These are phyloP conservation scores for Petrocephalus zakoni DNA, from an alignment of 2,113 vertebrate species.

Conservation along the genomic window DNA sequence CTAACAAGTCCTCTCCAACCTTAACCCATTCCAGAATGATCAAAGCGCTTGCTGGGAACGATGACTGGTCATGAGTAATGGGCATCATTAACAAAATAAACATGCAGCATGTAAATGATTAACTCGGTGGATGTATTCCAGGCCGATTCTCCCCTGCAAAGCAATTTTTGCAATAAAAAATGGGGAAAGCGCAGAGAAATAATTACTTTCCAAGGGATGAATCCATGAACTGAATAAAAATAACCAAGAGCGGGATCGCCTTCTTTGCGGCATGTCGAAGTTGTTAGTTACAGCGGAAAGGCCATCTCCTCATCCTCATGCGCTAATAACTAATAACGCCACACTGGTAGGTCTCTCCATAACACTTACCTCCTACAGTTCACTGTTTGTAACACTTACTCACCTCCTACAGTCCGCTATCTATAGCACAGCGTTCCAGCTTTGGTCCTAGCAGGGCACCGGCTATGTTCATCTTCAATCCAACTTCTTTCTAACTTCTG, in stretches of 20 bases:
- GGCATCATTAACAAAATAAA: conserved; percentile 4
- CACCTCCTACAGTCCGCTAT: not conserved
- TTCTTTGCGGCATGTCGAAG: not conserved
- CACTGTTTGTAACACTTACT: not conserved
- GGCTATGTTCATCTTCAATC: not conserved
- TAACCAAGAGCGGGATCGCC: not conserved
- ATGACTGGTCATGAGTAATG: not conserved
- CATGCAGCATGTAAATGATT: not conserved
- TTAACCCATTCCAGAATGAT: not conserved
- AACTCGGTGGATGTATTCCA: not conserved
- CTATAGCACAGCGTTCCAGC: not conserved
- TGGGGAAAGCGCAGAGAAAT: not conserved
- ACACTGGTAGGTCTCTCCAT: not conserved
- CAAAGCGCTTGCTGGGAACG: not conserved
- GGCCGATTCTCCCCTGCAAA: not conserved
- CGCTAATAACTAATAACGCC: not conserved
- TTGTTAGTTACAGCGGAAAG: not conserved
- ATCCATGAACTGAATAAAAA: not conserved
- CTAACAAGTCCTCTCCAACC: not conserved
- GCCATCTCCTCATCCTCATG: not conserved
- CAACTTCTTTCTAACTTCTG: not conserved
- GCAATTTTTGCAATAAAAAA: not conserved
- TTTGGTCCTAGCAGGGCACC: not conserved
- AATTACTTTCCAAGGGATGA: not conserved
- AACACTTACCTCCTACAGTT: not conserved